Conservation (phyloP, 1,140 invertebrate genomes). For the Heliconius eleuchia region DNA sequence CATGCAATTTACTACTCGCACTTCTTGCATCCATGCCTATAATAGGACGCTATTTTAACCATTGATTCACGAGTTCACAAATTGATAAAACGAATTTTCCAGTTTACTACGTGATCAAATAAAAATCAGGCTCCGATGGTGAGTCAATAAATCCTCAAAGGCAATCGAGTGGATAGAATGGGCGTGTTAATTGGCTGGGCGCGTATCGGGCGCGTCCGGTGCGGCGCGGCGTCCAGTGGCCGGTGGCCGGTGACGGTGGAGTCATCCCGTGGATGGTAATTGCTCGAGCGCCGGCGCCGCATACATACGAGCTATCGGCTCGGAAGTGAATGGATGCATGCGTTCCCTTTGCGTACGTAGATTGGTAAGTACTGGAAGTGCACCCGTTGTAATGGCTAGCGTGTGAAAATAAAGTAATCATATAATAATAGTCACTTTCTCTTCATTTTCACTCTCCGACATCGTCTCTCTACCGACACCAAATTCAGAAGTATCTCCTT, state of each 20-base stretch:
- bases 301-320: slow-evolving; percentile 66
- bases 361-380: slow-evolving; percentile 17
- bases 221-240: background rate
- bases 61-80: background rate
- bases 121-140: slow-evolving; percentile 35
- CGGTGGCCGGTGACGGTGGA: slow-evolving; percentile 35
- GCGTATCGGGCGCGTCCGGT: slow-evolving; percentile 55
- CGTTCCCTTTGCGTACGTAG: slow-evolving; percentile 45
- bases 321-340: slow-evolving; percentile 68
- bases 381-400: slow-evolving; percentile 24
- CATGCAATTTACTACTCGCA: background rate
- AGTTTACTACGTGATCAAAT: slow-evolving; percentile 28
- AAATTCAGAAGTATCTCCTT: no score
- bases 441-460: no score
- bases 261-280: slow-evolving; percentile 75
- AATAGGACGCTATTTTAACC: background rate
- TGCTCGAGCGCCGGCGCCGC: slow-evolving; percentile 56
- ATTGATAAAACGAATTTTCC: slow-evolving; percentile 20
- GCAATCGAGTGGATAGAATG: slow-evolving; percentile 69
- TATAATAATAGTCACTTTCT: no score
- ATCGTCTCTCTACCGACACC: no score
- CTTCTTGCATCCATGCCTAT: background rate
- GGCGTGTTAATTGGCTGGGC: slow-evolving; percentile 76
- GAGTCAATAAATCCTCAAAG: slow-evolving; percentile 68
- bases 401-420: no score